Evolutionary conservation across 2,888 invertebrate genomes (phyloP).

Genomic region (Ennomos erosarius): DNA sequence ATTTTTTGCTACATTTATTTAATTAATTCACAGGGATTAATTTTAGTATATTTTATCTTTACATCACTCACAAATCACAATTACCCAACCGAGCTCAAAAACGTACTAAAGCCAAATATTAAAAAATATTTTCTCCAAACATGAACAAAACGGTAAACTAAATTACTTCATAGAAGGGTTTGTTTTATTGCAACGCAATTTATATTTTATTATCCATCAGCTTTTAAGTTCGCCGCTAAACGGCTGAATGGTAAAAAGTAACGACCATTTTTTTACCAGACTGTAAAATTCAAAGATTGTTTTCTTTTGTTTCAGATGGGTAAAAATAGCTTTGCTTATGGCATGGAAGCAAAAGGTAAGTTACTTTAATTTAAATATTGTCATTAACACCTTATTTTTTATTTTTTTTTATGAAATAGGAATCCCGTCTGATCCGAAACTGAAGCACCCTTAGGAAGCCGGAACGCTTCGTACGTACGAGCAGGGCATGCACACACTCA

Average conservation of each 20-base stretch:
- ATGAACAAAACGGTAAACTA: slow-evolving; percentile 24
- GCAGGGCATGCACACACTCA: too few relatives aligned
- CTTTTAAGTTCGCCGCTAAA: slow-evolving; percentile 45
- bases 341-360: too few relatives aligned
- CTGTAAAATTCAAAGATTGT: slow-evolving; percentile 8
- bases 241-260: slow-evolving; percentile 20
- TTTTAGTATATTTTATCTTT: neutral
- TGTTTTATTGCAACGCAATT: slow-evolving; percentile 44
- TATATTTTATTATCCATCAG: slow-evolving; percentile 14
- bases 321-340: neutral
- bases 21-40: too few relatives aligned
- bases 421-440: too few relatives aligned
- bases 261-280: slow-evolving; percentile 6
- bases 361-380: too few relatives aligned
- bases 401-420: too few relatives aligned
- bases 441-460: too few relatives aligned
- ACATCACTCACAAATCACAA: neutral
- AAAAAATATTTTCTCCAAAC: slow-evolving; percentile 6
- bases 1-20: too few relatives aligned
- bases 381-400: too few relatives aligned
- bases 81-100: slow-evolving; percentile 5
- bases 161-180: slow-evolving; percentile 44
- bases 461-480: too few relatives aligned
- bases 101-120: slow-evolving; percentile 19
- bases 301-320: slow-evolving; percentile 23